phyloP scores from a whole-genome alignment of 2,113 vertebrate genomes.

The Drymodes brunneopygia region DNA sequence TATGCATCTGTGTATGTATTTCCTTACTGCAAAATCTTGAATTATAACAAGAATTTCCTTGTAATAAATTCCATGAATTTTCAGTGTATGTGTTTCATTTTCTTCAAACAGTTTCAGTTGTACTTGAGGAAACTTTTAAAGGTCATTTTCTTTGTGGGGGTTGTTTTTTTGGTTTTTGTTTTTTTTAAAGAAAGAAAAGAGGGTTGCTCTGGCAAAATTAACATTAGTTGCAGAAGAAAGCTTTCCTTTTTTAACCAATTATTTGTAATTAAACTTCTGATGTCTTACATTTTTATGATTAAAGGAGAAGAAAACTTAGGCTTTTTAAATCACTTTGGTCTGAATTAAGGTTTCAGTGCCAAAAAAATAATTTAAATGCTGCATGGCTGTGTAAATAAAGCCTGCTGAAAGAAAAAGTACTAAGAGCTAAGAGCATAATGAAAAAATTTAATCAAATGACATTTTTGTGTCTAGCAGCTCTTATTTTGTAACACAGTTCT shows the following conservation, averaged over 20 bases:
- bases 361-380: constrained; percentile 16
- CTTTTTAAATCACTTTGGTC: constrained; percentile 15
- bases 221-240: not conserved
- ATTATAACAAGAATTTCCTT: not conserved
- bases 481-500: constrained; percentile 33
- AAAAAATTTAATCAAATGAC: constrained; percentile 50
- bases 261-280: constrained; percentile 4
- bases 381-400: constrained; percentile 1
- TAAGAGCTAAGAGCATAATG: constrained; percentile 26
- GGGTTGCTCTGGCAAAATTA: not conserved
- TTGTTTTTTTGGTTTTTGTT: not conserved
- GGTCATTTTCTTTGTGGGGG: not conserved
- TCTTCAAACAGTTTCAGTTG: not conserved
- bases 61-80: not conserved
- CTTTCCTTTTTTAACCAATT: not conserved
- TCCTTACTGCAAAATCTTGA: not conserved
- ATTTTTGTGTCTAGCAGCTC: constrained; percentile 54
- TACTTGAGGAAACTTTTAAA: not conserved
- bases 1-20: not conserved
- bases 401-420: constrained; percentile 31
- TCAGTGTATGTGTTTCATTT: not conserved
- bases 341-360: constrained; percentile 4
- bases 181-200: not conserved
- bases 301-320: not conserved
- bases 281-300: not conserved